Percentiles rank a stretch among this genome's conserved stretches.
Conservation (phyloP, 2,797 vertebrate genomes). For the Phylloscopus collybita region DNA sequence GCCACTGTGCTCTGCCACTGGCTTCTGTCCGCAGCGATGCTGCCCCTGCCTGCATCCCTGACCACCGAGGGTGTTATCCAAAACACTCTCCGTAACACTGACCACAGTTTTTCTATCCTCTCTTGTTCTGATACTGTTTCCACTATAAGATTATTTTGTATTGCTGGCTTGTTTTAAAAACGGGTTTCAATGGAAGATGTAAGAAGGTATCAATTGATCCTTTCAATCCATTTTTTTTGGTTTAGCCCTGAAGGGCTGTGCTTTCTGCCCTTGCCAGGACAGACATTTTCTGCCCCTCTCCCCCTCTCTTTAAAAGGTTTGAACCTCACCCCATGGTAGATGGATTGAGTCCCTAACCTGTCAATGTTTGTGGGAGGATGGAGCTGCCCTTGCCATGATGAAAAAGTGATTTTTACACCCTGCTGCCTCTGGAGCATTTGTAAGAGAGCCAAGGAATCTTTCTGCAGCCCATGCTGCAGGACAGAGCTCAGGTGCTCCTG, state of each 20-base stretch:
- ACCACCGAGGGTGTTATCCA: rapidly evolving
- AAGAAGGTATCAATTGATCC: not conserved
- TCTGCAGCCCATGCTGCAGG: not conserved
- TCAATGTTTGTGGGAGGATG: not conserved
- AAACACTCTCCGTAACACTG: rapidly evolving
- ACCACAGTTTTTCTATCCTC: rapidly evolving
- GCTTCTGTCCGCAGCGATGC: not conserved
- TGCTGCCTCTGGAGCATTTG: rapidly evolving
- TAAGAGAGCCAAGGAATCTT: not conserved
- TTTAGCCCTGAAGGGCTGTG: not conserved
- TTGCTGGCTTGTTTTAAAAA: not conserved
- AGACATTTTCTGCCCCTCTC: not conserved
- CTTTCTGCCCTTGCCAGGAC: not conserved
- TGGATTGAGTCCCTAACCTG: not conserved
- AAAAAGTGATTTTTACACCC: not conserved
- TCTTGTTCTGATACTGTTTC: not conserved
- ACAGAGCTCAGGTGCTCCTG: not conserved
- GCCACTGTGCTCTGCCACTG: rapidly evolving
- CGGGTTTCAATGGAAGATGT: not conserved
- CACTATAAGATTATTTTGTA: not conserved
- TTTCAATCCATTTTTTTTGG: rapidly evolving
- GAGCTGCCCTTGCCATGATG: not conserved
- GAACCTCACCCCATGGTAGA: not conserved
- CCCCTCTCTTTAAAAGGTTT: not conserved
- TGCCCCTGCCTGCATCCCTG: not conserved